These are phyloP conservation scores for Hemibagrus guttatus DNA, from an alignment of 2,797 vertebrate species.

Conservation along the genomic window DNA sequence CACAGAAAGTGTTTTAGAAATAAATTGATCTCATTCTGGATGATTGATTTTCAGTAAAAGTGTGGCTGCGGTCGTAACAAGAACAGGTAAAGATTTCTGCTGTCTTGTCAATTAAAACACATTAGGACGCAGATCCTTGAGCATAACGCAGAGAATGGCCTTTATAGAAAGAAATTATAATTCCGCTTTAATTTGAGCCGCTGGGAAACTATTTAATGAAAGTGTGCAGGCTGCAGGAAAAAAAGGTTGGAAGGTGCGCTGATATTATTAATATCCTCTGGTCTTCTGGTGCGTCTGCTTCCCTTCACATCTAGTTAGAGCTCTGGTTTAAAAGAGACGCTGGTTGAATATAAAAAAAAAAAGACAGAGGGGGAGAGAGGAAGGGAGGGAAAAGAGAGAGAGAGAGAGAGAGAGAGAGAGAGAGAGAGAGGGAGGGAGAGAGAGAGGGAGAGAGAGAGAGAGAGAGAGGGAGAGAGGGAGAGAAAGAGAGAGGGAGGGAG, in stretches of 20 bases:
- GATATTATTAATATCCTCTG: conserved; percentile 33
- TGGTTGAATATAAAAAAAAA: not conserved
- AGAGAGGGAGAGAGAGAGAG: not conserved
- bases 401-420: too few species aligned
- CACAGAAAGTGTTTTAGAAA: not conserved
- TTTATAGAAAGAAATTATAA: conserved; percentile 14
- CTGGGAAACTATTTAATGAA: conserved; percentile 7
- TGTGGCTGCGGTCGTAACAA: not conserved
- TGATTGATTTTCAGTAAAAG: not conserved
- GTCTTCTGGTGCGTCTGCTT: conserved; percentile 8
- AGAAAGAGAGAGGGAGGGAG: conserved; percentile 2
- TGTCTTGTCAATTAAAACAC: not conserved
- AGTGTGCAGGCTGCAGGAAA: not conserved
- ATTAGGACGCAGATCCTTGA: conserved; percentile 7
- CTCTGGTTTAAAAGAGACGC: conserved; percentile 20
- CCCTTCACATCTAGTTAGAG: conserved; percentile 5
- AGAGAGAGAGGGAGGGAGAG: too few species aligned
- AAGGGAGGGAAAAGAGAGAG: not conserved
- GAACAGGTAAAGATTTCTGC: not conserved
- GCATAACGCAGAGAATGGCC: not conserved
- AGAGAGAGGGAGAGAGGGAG: conserved; percentile 27
- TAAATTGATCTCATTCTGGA: not conserved
- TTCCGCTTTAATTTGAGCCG: conserved; percentile 16
- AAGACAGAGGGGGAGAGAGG: not conserved
- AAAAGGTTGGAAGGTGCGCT: not conserved